Evolutionary conservation across 2,888 invertebrate genomes (phyloP).

Genomic region (Alloplasta piceator): DNA sequence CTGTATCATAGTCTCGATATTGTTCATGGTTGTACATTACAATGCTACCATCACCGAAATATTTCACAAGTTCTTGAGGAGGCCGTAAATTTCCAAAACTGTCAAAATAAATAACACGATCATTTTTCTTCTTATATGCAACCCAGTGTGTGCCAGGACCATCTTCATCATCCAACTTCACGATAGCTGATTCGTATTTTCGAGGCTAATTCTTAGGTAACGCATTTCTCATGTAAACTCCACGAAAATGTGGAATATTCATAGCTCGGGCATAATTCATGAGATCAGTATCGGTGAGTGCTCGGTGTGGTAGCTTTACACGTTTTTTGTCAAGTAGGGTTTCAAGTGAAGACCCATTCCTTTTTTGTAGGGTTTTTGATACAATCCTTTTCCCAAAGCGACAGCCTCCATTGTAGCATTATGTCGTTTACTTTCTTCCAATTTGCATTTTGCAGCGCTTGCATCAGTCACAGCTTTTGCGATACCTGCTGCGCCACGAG

Average conservation of each 20-base stretch:
- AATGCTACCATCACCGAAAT: conserved; percentile 66
- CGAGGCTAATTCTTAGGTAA: conserved; percentile 72
- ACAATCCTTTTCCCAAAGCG: conserved; percentile 72
- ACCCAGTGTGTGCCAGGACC: conserved; percentile 70
- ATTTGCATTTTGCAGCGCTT: conserved; percentile 72
- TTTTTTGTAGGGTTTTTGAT: conserved; percentile 68
- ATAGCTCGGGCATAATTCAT: conserved; percentile 58
- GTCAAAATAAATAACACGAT: conserved; percentile 77
- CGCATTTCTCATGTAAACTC: conserved; percentile 78
- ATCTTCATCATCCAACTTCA: conserved; percentile 62
- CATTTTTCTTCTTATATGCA: conserved; percentile 69
- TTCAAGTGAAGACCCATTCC: conserved; percentile 69
- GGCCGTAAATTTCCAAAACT: conserved; percentile 76
- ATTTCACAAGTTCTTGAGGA: conserved; percentile 51
- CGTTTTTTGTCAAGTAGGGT: conserved; percentile 66
- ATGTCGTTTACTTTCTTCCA: too few relatives aligned
- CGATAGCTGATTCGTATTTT: conserved; percentile 67
- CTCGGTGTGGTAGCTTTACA: conserved; percentile 59
- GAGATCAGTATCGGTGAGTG: conserved; percentile 73
- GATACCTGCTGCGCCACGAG: conserved; percentile 76
- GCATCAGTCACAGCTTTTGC: conserved; percentile 76
- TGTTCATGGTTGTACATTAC: conserved; percentile 60
- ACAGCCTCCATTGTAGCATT: conserved; percentile 79
- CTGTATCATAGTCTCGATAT: conserved; percentile 64
- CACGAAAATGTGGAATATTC: conserved; percentile 68